Base-by-base conservation (phyloP, 2,113 vertebrate genomes). In the Bagarius yarrelli region DNA sequence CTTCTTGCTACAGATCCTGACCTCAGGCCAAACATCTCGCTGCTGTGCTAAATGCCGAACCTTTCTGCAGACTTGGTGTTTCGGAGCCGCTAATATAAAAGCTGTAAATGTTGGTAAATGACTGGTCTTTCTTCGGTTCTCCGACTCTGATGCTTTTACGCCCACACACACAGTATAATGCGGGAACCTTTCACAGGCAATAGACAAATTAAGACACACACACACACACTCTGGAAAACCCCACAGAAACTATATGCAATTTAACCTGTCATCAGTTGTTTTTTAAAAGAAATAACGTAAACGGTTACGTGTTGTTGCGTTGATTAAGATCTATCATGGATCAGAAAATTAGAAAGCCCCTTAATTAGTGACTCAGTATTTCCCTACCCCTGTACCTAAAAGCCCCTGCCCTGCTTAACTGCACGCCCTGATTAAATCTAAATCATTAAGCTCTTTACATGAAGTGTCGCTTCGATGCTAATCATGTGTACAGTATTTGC, bases 251-350 rank as follows among this genome's bases (percentile, higher is more conserved):
- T 5, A 19, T n/a, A 74, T 44, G 47, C 23, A 57, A 53, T 84
- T 73, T 74, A 67, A 76, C 56, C 77, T 79, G 61, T 79, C 71
- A 79, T 55, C 69, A 70, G 50, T 82, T 82, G 60, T 55, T 59
- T 74, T 50, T 67, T 34, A 21, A 11, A 74, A 8, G 1, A 79
- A 21, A 52, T 50, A 71, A 27, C 18, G 67, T 67, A 67, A 34
- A 78, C 70, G 84, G 85, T 86, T 47, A 56, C 57, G 72, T 70
- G 34, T 64, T 34, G 52, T 81, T 56, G 70, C 53, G 52, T 76
- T 87, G 86, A 92, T 90, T 84, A 88, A 83, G 60, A 88, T 89
- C 87, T 85, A 81, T 84, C 80, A 82, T 87, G 86, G 23, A 70
- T 82, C 66, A 84, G 83, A 78, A 87, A 36, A 73, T 81, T 66